A percentile compares a stretch with the other conserved stretches of the same genome.
Evolutionary conservation across 2,113 vertebrate species (phyloP).

Genomic region (Edolisoma coerulescens): DNA sequence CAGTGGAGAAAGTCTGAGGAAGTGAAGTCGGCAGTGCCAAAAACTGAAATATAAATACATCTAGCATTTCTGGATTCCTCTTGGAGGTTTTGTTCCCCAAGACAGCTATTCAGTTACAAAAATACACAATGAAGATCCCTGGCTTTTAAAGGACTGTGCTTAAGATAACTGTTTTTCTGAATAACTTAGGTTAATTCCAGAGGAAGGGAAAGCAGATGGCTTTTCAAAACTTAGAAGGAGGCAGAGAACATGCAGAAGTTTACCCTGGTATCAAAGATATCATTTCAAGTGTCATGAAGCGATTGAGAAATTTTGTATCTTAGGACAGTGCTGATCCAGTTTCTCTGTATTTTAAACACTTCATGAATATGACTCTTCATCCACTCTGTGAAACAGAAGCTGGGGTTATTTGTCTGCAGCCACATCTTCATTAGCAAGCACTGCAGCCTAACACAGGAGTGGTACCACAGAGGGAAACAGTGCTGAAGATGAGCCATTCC

Average conservation of each 20-base stretch:
- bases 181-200: neutral
- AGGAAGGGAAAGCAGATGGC: neutral
- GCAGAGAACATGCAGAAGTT: neutral
- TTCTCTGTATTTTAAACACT: neutral
- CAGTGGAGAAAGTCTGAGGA: neutral
- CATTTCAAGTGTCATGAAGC: neutral
- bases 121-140: neutral
- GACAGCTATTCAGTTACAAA: conserved; percentile 17
- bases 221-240: neutral
- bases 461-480: neutral
- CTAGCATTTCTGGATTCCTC: neutral
- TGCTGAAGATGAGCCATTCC: neutral
- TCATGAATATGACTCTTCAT: neutral
- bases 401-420: neutral
- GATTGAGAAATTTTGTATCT: neutral
- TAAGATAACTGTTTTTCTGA: neutral
- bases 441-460: neutral
- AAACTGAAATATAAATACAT: conserved; percentile 1
- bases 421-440: neutral
- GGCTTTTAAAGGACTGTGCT: neutral
- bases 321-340: neutral
- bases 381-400: neutral
- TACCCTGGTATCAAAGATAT: neutral
- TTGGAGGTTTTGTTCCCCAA: neutral
- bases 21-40: conserved; percentile 4